Conservation (phyloP, 2,888 invertebrate genomes). For the Entomobrya multifasciata region DNA sequence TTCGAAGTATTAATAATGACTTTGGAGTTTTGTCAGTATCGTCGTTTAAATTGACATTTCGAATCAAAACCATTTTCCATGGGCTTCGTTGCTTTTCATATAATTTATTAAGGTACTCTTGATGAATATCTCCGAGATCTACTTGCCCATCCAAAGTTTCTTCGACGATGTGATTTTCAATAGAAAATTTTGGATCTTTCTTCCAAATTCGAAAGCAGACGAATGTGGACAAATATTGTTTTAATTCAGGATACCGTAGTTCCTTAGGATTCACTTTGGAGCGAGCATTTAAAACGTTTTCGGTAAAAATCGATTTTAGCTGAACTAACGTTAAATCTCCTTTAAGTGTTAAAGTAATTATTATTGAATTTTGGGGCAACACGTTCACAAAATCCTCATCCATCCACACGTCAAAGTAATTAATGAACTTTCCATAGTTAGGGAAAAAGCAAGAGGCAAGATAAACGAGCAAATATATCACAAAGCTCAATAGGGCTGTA, state of each 20-base stretch:
- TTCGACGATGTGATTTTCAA: conserved; percentile 37
- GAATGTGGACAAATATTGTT: conserved; percentile 9
- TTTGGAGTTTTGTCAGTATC: too few species aligned
- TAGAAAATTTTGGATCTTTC: neutral
- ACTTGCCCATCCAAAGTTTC: neutral
- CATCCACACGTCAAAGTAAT: neutral
- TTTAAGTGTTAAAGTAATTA: neutral
- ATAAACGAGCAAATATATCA: neutral
- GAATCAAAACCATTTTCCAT: too few species aligned
- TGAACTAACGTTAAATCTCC: neutral
- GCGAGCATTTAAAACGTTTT: neutral
- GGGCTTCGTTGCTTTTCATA: too few species aligned
- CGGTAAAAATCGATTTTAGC: neutral
- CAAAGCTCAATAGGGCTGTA: neutral
- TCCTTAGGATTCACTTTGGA: neutral
- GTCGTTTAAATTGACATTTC: too few species aligned
- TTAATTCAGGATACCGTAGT: conserved; percentile 36
- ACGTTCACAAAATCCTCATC: neutral
- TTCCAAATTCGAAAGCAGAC: conserved; percentile 33
- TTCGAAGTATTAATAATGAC: too few species aligned
- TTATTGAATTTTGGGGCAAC: neutral
- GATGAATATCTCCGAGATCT: too few species aligned
- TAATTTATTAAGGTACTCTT: too few species aligned
- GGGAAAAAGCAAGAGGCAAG: neutral
- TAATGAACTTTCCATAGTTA: neutral